Conservation (phyloP, 2,113 vertebrate genomes). For the Vidua chalybeata region DNA sequence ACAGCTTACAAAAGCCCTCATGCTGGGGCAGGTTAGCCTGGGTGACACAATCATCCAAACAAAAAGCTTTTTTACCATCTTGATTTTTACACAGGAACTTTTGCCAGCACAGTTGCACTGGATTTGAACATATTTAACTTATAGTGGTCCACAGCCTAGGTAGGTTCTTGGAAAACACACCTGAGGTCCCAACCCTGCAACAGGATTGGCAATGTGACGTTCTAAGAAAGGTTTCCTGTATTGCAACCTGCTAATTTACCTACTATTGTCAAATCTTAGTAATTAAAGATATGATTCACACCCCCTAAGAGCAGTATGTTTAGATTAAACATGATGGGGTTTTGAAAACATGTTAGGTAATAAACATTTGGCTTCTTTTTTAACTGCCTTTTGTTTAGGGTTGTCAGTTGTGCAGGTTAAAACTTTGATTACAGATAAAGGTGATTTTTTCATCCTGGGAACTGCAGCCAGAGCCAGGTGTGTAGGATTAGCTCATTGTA, state of each 20-base stretch:
- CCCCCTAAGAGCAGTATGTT: neutral
- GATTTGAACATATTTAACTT: neutral
- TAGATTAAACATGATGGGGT: neutral
- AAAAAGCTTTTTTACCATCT: neutral
- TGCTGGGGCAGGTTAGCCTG: neutral
- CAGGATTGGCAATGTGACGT: neutral
- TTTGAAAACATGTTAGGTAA: neutral
- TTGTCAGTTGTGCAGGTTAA: neutral
- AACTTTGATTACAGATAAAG: neutral
- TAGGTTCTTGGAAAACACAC: neutral
- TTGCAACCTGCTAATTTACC: neutral
- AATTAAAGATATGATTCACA: neutral
- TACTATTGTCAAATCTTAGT: neutral
- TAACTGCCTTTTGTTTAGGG: neutral
- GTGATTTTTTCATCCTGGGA: neutral
- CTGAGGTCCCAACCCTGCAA: neutral
- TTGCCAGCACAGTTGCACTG: neutral
- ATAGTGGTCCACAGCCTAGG: neutral
- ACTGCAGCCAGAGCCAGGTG: neutral
- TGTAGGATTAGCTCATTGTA: neutral
- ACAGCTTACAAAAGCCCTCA: neutral
- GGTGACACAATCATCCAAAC: neutral
- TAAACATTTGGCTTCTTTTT: neutral
- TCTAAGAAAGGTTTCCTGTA: neutral
- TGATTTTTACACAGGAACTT: neutral